Conservation (phyloP, 2,888 invertebrate genomes). For the Macaria liturata region DNA sequence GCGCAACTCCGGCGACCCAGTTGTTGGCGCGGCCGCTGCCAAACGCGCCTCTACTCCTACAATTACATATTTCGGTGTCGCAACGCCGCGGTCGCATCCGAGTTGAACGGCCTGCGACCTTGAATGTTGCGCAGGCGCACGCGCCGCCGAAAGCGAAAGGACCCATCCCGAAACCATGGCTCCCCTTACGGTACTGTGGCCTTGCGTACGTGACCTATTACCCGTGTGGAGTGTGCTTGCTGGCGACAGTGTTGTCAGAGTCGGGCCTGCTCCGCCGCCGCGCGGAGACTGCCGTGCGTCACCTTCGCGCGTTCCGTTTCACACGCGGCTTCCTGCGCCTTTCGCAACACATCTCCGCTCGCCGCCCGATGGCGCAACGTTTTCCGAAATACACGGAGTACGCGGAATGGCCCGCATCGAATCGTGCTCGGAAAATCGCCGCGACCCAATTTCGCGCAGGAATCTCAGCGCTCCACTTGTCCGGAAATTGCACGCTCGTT, state of each 20-base stretch:
- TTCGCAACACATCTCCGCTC: conserved; percentile 58
- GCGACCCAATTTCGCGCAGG: conserved; percentile 64
- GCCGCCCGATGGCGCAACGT: conserved; percentile 53
- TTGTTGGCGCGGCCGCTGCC: conserved; percentile 76
- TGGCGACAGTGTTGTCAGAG: conserved; percentile 16
- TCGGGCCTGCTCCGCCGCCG: conserved; percentile 29
- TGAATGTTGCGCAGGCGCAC: conserved; percentile 72
- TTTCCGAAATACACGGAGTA: conserved; percentile 64
- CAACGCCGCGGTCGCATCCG: conserved; percentile 80
- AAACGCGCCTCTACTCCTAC: conserved; percentile 78
- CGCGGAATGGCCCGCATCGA: conserved; percentile 42
- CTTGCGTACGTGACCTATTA: conserved; percentile 65
- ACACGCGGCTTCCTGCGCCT: conserved; percentile 64
- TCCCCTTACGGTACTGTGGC: conserved; percentile 36
- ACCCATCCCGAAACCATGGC: conserved; percentile 60
- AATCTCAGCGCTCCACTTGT: conserved; percentile 72
- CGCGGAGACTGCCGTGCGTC: conserved; percentile 52
- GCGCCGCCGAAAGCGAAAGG: conserved; percentile 79
- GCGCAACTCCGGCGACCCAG: conserved; percentile 77
- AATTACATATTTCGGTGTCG: conserved; percentile 82
- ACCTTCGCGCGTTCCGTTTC: conserved; percentile 58
- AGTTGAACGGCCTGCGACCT: conserved; percentile 83
- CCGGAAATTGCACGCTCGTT: conserved; percentile 67
- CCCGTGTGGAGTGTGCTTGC: conserved; percentile 20
- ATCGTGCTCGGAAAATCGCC: conserved; percentile 51